These are phyloP conservation scores for Hyalella azteca DNA, from an alignment of 2,888 invertebrate genomes.

Conservation along the genomic window DNA sequence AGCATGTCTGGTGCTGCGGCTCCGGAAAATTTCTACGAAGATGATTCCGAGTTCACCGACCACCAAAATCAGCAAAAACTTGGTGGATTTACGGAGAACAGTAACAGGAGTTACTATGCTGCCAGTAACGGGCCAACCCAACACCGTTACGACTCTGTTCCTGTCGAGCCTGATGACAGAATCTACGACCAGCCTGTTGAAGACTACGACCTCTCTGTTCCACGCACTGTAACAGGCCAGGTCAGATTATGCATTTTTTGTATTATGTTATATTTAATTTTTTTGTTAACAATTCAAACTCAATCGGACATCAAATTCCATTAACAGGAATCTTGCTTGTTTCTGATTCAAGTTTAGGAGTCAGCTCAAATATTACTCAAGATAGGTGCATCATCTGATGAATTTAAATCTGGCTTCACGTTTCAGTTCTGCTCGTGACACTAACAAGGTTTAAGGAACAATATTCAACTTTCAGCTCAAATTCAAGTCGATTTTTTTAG, in stretches of 20 bases:
- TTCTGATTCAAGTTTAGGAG: too few relatives aligned
- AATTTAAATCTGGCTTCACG: too few relatives aligned
- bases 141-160: neutral
- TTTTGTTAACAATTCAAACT: too few relatives aligned
- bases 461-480: too few relatives aligned
- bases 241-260: neutral
- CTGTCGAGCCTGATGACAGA: neutral
- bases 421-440: too few relatives aligned
- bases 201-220: neutral
- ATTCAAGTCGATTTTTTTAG: too few relatives aligned
- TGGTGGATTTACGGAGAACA: neutral
- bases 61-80: neutral
- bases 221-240: neutral
- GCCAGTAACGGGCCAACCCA: neutral
- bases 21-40: neutral
- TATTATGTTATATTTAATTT: neutral
- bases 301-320: too few relatives aligned
- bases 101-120: neutral
- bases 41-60: neutral
- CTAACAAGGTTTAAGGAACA: too few relatives aligned
- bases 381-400: too few relatives aligned
- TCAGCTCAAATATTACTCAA: too few relatives aligned
- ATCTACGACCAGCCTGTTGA: neutral
- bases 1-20: neutral
- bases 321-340: too few relatives aligned